phyloP scores from a whole-genome alignment of 2,888 invertebrate species.

The Apeira syringaria region DNA sequence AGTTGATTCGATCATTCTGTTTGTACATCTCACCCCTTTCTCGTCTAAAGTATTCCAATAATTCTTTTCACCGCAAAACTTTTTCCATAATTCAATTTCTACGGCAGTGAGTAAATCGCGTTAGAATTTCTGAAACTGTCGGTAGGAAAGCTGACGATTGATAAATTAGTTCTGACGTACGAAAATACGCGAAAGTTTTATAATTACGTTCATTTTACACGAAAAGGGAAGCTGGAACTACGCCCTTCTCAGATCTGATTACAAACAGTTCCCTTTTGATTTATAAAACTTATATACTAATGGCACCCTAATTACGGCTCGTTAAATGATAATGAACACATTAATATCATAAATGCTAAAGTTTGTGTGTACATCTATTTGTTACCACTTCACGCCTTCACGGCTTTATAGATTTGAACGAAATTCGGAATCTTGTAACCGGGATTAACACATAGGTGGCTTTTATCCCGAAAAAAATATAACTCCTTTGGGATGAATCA shows the following conservation, averaged over 20 bases:
- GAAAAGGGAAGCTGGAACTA: conserved; percentile 22
- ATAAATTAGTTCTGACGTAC: conserved; percentile 38
- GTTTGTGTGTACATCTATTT: no score
- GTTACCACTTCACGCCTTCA: no score
- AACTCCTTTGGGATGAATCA: no score
- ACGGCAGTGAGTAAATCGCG: conserved; percentile 26
- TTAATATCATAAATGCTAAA: background rate
- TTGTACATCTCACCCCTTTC: conserved; percentile 14
- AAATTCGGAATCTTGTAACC: no score
- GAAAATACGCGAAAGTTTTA: conserved; percentile 30
- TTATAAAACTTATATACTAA: conserved; percentile 22
- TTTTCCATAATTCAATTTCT: conserved; percentile 34
- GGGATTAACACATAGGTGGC: no score
- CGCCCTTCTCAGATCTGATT: conserved; percentile 23
- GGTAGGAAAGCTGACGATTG: conserved; percentile 29
- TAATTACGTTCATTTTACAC: conserved; percentile 32
- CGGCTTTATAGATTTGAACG: no score
- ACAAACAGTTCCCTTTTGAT: conserved; percentile 28
- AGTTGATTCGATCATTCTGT: conserved; percentile 18
- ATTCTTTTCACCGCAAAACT: conserved; percentile 29
- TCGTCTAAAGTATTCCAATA: conserved; percentile 24
- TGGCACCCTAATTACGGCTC: background rate
- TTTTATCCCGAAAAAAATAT: no score
- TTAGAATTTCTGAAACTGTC: conserved; percentile 21
- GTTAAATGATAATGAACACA: no score